A percentile compares a stretch with the other conserved stretches of the same genome.
phyloP scores from a whole-genome alignment of 2,113 vertebrate species.

The Dunckerocampus dactyliophorus region DNA sequence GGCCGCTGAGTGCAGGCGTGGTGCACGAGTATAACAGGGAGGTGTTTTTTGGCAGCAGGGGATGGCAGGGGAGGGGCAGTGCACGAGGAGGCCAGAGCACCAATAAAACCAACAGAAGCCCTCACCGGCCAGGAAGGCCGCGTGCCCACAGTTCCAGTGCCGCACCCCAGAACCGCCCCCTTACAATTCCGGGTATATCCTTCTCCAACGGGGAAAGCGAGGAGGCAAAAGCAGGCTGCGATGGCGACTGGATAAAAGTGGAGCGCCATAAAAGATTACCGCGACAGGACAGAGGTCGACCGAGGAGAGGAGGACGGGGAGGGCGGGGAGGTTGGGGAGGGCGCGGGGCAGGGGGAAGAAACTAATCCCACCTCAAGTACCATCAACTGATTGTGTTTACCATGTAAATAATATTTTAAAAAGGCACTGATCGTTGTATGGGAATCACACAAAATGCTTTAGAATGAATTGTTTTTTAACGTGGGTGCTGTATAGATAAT shows the following conservation, averaged over 20 bases:
- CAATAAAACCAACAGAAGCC: constrained; percentile 50
- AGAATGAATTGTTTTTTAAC: constrained; percentile 8
- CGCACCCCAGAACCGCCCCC: constrained; percentile 35
- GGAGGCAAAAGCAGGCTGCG: constrained; percentile 71
- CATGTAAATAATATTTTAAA: constrained; percentile 16
- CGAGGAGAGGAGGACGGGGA: constrained; percentile 77
- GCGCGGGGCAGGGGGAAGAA: constrained; percentile 65
- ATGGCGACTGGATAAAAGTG: constrained; percentile 92
- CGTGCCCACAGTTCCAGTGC: constrained; percentile 55
- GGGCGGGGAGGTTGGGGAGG: constrained; percentile 75
- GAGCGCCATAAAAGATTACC: constrained; percentile 79
- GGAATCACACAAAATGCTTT: constrained; percentile 14
- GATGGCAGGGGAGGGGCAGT: constrained; percentile 42
- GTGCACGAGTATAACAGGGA: constrained; percentile 50
- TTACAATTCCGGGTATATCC: constrained; percentile 81
- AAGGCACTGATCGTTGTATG: constrained; percentile 1
- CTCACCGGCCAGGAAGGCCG: constrained; percentile 63
- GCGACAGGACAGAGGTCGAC: constrained; percentile 75
- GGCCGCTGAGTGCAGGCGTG: constrained; percentile 59
- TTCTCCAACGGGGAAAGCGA: constrained; percentile 60
- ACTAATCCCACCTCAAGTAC: constrained; percentile 19
- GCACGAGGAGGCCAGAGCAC: constrained; percentile 37
- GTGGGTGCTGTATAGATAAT: background rate
- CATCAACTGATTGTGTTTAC: constrained; percentile 28
- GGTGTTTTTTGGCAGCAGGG: constrained; percentile 60